phyloP scores from a whole-genome alignment of 2,797 vertebrate genomes.

The Myotis pilosus region DNA sequence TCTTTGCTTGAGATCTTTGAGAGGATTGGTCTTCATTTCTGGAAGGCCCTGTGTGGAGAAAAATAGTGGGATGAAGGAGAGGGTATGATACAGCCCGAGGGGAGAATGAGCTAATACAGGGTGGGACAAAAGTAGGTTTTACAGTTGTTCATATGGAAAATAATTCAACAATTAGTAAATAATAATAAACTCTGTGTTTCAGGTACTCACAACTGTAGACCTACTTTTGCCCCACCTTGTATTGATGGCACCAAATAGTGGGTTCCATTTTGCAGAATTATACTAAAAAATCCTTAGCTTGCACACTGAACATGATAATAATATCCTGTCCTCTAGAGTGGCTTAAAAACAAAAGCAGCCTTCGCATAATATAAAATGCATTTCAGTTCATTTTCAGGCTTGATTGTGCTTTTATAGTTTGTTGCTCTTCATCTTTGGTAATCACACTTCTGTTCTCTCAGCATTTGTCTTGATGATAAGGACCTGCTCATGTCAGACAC shows the following conservation, averaged over 20 bases:
- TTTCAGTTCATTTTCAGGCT: conserved; percentile 54
- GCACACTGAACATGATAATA: conserved; percentile 49
- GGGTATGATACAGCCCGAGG: background rate
- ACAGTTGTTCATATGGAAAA: no score
- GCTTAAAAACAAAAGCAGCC: conserved; percentile 71
- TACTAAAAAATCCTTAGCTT: conserved; percentile 48
- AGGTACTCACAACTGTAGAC: background rate
- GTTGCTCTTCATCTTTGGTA: conserved; percentile 64
- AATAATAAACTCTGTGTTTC: no score
- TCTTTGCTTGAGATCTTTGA: conserved; percentile 30
- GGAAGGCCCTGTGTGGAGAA: background rate
- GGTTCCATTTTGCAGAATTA: background rate
- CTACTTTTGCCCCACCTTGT: background rate
- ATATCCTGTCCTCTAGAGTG: conserved; percentile 45
- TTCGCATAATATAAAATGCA: conserved; percentile 43
- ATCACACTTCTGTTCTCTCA: conserved; percentile 60
- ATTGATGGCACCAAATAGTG: background rate
- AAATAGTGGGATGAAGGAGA: background rate
- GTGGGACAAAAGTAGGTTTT: background rate
- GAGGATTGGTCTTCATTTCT: conserved; percentile 19
- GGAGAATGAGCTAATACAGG: background rate
- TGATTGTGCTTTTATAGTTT: conserved; percentile 60
- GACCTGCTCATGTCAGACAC: conserved; percentile 55
- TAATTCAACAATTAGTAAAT: no score
- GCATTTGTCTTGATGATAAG: conserved; percentile 66